Percentiles rank a stretch among this genome's conserved stretches.
These are phyloP conservation scores for Vulpes vulpes DNA, from an alignment of 2,113 vertebrate species.

Conservation along the genomic window DNA sequence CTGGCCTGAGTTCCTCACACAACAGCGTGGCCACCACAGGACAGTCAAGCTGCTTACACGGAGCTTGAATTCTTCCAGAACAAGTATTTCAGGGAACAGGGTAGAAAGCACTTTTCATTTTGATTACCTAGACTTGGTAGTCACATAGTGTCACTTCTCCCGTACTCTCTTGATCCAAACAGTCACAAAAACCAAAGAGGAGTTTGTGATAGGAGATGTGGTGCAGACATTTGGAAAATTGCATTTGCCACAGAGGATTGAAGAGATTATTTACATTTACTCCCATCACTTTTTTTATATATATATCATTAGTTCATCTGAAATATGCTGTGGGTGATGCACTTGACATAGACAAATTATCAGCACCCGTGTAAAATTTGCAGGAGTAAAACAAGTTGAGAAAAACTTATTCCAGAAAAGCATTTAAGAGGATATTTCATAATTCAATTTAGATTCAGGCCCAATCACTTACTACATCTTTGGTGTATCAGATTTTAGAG, in stretches of 20 bases:
- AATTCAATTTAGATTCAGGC: neutral
- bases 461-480: neutral
- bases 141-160: neutral
- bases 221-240: conserved; percentile 5
- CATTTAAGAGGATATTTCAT: neutral
- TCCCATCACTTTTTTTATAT: neutral
- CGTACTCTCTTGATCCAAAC: neutral
- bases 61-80: neutral
- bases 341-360: neutral
- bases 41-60: neutral
- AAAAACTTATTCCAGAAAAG: neutral
- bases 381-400: neutral
- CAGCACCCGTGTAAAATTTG: neutral
- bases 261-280: neutral
- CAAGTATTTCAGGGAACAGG: neutral
- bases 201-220: neutral
- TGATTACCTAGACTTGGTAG: neutral
- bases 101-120: neutral
- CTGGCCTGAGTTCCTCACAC: neutral
- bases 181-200: neutral
- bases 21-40: neutral
- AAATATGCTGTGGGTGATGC: neutral
- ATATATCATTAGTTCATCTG: neutral
- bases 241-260: neutral
- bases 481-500: neutral